Evolutionary conservation across 2,113 vertebrate genomes (phyloP), one percentile per base, ranked within the genome.

Genomic region (Heterotis niloticus): DNA sequence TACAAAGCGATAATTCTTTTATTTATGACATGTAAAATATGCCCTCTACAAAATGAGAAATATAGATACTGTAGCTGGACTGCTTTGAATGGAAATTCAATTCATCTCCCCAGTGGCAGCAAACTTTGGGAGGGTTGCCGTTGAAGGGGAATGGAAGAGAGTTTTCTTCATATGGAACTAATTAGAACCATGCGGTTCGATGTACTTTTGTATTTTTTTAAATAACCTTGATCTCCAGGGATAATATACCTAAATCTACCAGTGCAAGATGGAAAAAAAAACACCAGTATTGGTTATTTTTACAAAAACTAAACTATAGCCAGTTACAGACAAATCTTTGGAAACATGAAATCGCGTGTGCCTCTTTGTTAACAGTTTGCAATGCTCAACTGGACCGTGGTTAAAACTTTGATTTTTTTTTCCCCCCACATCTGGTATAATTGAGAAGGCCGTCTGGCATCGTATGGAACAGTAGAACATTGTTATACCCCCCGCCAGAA

Each of bases 101-200:
- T 83, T 83, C 26, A 82, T 80, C 85, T 83, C 84, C 86, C 77
- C 75, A 85, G 79, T 79, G 82, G 79, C 86, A 83, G 74, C 81
- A 81, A 85, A 85, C 81, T 76, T 75, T 57, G 23, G 81, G 83
- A 85, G 83, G 80, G 82, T 81, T 74, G 51, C 23, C 66, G 82
- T 70, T 60, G 81, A 84, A 73, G 82, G 84, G 59, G 75, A 75
- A 68, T 75, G 82, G 73, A 77, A 82, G 65, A 82, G 73, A 81
- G 79, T 80, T 80, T 80, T 80, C 80, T 82, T 78, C 85, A 91
- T 89, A 86, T 91, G 87, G 89, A 87, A 88, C 69, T 76, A 81
- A 90, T 91, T 89, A 87, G 83, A 81, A 78, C 83, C 83, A 66
- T 79, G 76, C 77, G 83, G 84, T 62, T 51, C 52, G 74, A 54